These are phyloP conservation scores for Odocoileus virginianus DNA, from an alignment of 2,113 vertebrate species.

Conservation along the genomic window DNA sequence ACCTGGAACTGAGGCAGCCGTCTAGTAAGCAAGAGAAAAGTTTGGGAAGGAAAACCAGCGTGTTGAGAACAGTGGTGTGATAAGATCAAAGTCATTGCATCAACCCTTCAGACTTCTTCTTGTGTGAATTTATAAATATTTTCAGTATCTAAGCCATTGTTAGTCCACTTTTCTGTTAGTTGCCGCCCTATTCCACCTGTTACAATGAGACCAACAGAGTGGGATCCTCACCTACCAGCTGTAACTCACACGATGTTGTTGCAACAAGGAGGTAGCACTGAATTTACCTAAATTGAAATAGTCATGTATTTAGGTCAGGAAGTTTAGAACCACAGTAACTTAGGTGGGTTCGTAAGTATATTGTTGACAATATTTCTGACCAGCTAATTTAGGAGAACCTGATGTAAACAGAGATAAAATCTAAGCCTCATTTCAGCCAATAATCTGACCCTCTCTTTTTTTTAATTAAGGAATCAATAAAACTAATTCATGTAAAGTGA, in stretches of 20 bases:
- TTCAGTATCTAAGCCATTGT: not conserved
- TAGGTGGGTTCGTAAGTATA: not conserved
- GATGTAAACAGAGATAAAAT: not conserved
- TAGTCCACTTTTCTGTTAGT: not conserved
- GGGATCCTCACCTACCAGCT: not conserved
- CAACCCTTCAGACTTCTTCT: not conserved
- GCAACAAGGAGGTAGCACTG: accelerated
- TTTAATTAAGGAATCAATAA: not conserved
- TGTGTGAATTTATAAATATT: not conserved
- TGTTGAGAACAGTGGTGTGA: not conserved
- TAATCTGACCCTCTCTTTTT: not conserved
- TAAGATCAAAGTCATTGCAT: not conserved
- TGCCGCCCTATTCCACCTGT: not conserved
- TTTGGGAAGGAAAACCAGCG: not conserved
- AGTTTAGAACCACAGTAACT: not conserved
- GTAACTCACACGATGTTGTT: not conserved
- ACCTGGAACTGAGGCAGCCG: not conserved
- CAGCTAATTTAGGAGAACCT: not conserved
- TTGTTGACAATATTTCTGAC: not conserved
- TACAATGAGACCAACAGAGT: not conserved
- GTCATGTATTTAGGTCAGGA: not conserved
- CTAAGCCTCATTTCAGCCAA: not conserved
- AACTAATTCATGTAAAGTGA: not conserved
- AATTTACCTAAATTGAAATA: not conserved
- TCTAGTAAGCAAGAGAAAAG: not conserved